Evolutionary conservation across 2,113 vertebrate genomes (phyloP).

Genomic region (Todiramphus saurophagus): DNA sequence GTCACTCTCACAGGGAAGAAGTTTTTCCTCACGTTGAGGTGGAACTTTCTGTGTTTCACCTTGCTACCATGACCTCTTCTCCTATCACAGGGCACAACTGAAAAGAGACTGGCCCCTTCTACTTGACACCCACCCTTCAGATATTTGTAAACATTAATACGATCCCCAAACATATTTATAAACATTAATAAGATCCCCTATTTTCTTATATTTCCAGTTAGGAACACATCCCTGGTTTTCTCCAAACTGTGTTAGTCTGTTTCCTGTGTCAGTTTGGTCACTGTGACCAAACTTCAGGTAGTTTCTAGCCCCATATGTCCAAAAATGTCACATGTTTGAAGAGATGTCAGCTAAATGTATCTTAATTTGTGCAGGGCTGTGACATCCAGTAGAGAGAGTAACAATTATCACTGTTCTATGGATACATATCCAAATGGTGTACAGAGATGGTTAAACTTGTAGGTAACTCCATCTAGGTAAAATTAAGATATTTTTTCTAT

Average conservation of each 20-base stretch:
- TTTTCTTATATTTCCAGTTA: not conserved
- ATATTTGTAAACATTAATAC: too few relatives aligned
- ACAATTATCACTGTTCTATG: not conserved
- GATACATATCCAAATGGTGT: not conserved
- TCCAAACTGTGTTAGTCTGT: not conserved
- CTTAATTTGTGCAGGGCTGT: not conserved
- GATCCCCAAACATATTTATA: too few relatives aligned
- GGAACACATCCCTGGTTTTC: not conserved
- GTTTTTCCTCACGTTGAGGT: too few relatives aligned
- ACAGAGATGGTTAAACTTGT: not conserved
- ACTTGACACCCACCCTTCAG: too few relatives aligned
- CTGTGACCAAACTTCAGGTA: not conserved
- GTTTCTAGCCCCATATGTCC: not conserved
- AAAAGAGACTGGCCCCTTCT: too few relatives aligned
- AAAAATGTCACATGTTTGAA: not conserved
- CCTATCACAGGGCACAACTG: too few relatives aligned
- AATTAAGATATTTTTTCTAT: not conserved
- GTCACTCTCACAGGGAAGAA: too few relatives aligned
- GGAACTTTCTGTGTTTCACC: too few relatives aligned
- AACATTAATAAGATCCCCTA: too few relatives aligned
- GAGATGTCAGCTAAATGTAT: not conserved
- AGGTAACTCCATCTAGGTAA: not conserved
- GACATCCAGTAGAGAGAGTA: not conserved
- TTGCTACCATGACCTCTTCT: too few relatives aligned
- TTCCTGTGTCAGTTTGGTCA: not conserved